A percentile compares a stretch with the other conserved stretches of the same genome.
Conservation (phyloP, 2,888 invertebrate genomes). For the Amiota minor region DNA sequence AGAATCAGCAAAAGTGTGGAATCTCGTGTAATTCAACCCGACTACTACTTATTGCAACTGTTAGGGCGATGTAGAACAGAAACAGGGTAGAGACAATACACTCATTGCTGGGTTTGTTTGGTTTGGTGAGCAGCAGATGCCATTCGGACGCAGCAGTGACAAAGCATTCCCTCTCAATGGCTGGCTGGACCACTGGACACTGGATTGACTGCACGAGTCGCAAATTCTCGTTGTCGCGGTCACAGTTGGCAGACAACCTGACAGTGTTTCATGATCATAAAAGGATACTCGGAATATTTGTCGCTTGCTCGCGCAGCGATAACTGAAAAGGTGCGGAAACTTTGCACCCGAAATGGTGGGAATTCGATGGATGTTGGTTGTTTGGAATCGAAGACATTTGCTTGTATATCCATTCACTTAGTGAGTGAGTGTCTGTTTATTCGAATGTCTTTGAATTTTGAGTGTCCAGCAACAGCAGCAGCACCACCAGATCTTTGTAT, state of each 20-base stretch:
- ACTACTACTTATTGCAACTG: too few species aligned
- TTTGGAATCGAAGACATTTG: background rate
- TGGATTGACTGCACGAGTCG: constrained; percentile 44
- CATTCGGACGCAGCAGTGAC: constrained; percentile 1
- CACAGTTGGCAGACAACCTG: background rate
- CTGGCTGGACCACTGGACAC: background rate
- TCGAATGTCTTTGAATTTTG: background rate
- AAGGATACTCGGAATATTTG: constrained; percentile 63
- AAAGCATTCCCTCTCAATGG: constrained; percentile 6
- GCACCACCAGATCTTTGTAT: background rate
- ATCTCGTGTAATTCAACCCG: too few species aligned
- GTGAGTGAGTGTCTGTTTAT: too few species aligned
- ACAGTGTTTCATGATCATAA: constrained; percentile 58
- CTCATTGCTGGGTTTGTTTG: background rate
- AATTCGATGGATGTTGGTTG: constrained; percentile 42
- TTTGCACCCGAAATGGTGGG: constrained; percentile 53
- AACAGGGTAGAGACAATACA: too few species aligned
- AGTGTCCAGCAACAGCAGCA: background rate
- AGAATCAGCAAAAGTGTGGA: too few species aligned
- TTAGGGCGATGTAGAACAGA: too few species aligned
- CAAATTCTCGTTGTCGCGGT: constrained; percentile 6
- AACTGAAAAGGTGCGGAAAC: constrained; percentile 45
- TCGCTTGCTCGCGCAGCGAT: constrained; percentile 41
- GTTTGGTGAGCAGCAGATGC: constrained; percentile 4
- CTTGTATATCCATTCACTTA: background rate